phyloP scores from a whole-genome alignment of 2,888 invertebrate species.

The Polydrusus tereticollis region DNA sequence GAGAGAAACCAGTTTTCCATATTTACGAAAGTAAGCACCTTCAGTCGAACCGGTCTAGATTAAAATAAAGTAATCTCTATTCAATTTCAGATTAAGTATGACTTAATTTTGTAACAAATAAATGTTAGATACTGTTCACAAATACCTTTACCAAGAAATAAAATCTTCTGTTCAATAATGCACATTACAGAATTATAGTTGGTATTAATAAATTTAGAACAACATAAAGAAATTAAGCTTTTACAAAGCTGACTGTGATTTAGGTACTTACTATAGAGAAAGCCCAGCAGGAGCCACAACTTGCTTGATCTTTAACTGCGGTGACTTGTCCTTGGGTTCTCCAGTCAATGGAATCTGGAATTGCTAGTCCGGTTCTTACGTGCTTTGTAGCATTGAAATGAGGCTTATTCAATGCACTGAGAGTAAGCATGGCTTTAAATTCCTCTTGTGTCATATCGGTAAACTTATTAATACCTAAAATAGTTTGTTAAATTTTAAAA shows the following conservation, averaged over 20 bases:
- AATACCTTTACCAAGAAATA: too few species aligned
- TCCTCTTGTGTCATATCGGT: conserved; percentile 52
- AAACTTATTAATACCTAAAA: conserved; percentile 49
- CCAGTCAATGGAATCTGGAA: conserved; percentile 53
- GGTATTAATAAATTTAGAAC: not conserved
- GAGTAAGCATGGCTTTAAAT: conserved; percentile 38
- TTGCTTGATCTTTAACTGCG: conserved; percentile 52
- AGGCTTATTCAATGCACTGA: not conserved
- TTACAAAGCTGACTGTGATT: not conserved
- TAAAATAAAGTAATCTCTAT: not conserved
- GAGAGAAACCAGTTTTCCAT: conserved; percentile 45
- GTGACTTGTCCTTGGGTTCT: conserved; percentile 52
- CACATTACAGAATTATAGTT: not conserved
- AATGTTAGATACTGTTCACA: too few species aligned
- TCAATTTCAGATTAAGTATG: not conserved
- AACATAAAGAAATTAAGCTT: not conserved
- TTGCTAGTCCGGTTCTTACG: conserved; percentile 18
- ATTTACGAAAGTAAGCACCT: conserved; percentile 46
- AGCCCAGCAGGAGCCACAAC: conserved; percentile 54
- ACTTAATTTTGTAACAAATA: too few species aligned
- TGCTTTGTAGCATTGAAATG: not conserved
- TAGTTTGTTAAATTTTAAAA: not conserved
- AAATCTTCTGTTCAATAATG: not conserved
- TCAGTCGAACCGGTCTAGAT: conserved; percentile 50
- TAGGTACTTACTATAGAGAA: conserved; percentile 49